phyloP scores from a whole-genome alignment of 2,888 invertebrate species.

The Apamea anceps region DNA sequence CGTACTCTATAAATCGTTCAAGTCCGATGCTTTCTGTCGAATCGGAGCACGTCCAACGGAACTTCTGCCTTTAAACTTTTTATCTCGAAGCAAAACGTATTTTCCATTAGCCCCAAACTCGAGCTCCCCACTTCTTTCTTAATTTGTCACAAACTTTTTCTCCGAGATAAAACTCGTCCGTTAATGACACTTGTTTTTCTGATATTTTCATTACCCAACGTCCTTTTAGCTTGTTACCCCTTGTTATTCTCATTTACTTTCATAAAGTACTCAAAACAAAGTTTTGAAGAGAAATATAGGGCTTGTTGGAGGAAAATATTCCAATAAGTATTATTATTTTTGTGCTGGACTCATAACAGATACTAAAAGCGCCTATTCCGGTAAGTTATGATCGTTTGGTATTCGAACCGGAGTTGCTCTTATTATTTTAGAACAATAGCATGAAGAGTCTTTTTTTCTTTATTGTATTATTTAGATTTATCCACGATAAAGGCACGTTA shows the following conservation, averaged over 20 bases:
- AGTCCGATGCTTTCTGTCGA: conserved; percentile 55
- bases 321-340: conserved; percentile 58
- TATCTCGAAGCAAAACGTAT: conserved; percentile 65
- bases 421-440: conserved; percentile 48
- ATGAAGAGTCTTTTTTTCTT: conserved; percentile 29
- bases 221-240: conserved; percentile 54
- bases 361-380: conserved; percentile 50
- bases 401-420: conserved; percentile 40
- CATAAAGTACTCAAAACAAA: conserved; percentile 57
- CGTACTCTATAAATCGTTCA: conserved; percentile 54
- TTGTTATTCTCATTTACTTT: conserved; percentile 62
- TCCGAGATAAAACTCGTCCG: conserved; percentile 75
- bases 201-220: conserved; percentile 75
- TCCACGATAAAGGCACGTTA: conserved; percentile 46
- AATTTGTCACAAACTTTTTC: conserved; percentile 82
- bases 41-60: conserved; percentile 57
- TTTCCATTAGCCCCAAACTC: conserved; percentile 60
- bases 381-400: conserved; percentile 53
- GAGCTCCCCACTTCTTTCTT: conserved; percentile 71
- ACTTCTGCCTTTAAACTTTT: conserved; percentile 65
- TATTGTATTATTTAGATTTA: conserved; percentile 58
- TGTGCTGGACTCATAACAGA: conserved; percentile 51
- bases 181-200: conserved; percentile 79
- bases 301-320: conserved; percentile 23
- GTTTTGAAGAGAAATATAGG: conserved; percentile 44